Evolutionary conservation across 2,797 vertebrate species (phyloP).

Genomic region (Eospalax fontanierii): DNA sequence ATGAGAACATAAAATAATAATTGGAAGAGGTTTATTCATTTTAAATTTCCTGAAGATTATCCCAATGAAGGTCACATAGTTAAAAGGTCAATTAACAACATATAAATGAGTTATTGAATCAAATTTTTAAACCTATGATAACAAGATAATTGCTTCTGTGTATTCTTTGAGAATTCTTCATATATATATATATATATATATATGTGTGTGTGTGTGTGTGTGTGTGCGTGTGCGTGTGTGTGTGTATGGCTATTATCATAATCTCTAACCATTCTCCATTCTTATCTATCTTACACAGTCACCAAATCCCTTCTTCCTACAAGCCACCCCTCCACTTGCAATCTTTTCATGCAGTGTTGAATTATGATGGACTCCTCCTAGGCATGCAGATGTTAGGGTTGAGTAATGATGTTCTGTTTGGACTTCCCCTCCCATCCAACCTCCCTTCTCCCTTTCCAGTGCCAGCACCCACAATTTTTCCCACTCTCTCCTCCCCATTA

Average conservation of each 20-base stretch:
- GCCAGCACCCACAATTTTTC: no score
- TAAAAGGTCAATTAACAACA: background rate
- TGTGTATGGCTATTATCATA: no score
- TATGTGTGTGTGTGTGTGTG: no score
- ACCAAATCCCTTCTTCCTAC: background rate
- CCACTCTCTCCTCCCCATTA: no score
- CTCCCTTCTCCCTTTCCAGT: no score
- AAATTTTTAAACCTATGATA: background rate
- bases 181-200: background rate
- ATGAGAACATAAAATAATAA: background rate
- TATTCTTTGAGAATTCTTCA: background rate
- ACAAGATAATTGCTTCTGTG: background rate
- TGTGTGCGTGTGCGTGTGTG: no score
- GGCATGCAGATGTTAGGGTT: background rate
- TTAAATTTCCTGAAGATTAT: background rate
- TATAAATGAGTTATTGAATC: background rate
- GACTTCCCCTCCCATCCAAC: no score
- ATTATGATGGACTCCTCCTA: background rate
- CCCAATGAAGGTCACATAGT: background rate
- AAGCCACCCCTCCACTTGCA: background rate
- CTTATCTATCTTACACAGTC: background rate
- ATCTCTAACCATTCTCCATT: background rate
- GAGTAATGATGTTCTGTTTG: background rate
- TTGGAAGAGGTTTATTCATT: background rate
- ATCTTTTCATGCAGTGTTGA: no score